These are phyloP conservation scores for Listrodromus nycthemerus DNA, from an alignment of 2,888 invertebrate genomes.

Conservation along the genomic window DNA sequence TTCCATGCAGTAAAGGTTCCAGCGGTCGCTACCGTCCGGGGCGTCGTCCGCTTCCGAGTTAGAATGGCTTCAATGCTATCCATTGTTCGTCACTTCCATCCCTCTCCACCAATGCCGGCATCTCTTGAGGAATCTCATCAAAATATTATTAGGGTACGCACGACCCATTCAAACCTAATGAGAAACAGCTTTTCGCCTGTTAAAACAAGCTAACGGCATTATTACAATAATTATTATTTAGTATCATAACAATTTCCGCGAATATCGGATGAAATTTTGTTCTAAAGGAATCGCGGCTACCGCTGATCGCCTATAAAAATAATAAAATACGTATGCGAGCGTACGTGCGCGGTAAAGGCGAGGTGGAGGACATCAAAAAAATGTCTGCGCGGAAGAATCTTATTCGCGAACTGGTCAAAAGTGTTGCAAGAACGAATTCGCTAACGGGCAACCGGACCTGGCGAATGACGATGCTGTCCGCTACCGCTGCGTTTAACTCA, in stretches of 20 bases:
- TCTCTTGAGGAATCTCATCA: conserved; percentile 26
- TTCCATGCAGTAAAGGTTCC: conserved; percentile 38
- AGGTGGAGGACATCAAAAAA: background rate
- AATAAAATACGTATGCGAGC: background rate
- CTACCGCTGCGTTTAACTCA: background rate
- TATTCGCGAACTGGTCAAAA: conserved; percentile 27
- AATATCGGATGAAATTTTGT: background rate
- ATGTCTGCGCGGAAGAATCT: conserved; percentile 13
- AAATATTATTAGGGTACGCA: conserved; percentile 45
- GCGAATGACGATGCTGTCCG: background rate
- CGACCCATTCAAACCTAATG: background rate
- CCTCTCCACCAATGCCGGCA: conserved; percentile 4
- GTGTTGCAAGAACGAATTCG: conserved; percentile 23
- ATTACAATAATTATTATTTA: background rate
- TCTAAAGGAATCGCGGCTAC: no score
- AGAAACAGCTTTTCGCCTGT: background rate
- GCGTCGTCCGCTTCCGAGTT: background rate
- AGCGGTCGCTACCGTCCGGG: conserved; percentile 28
- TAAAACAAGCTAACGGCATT: background rate
- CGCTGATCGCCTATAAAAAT: no score
- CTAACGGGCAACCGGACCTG: conserved; percentile 15
- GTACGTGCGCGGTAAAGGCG: background rate
- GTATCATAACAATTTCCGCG: background rate
- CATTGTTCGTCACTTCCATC: conserved; percentile 14
- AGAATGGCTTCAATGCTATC: conserved; percentile 23